Percentiles rank a stretch among this genome's conserved stretches.
Conservation (phyloP, 2,888 invertebrate species). For the Tortricodes alternella region DNA sequence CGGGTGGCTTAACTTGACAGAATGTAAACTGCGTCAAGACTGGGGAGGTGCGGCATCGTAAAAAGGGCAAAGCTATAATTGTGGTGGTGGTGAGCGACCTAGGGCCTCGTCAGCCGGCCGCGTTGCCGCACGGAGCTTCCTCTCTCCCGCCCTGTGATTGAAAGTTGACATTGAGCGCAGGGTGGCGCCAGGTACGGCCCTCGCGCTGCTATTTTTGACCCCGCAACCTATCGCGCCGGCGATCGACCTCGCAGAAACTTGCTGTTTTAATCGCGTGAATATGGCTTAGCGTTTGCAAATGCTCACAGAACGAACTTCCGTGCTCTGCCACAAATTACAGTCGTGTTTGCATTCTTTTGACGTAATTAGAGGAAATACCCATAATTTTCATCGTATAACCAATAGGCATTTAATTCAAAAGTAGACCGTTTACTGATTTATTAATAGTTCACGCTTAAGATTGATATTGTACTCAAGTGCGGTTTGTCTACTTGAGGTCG, state of each 20-base stretch:
- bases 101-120: slow-evolving; percentile 46
- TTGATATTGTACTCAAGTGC: too few relatives aligned
- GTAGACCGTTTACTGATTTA: too few relatives aligned
- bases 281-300: slow-evolving; percentile 70
- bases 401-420: too few relatives aligned
- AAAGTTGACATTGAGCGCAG: slow-evolving; percentile 79
- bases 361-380: slow-evolving; percentile 50
- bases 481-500: too few relatives aligned
- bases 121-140: slow-evolving; percentile 70
- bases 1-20: slow-evolving; percentile 64
- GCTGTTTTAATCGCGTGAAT: slow-evolving; percentile 76
- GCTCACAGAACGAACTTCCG: slow-evolving; percentile 58
- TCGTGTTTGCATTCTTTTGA: slow-evolving; percentile 49
- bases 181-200: slow-evolving; percentile 80
- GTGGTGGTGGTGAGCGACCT: slow-evolving; percentile 53
- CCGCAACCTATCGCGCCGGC: slow-evolving; percentile 76
- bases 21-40: slow-evolving; percentile 57
- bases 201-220: slow-evolving; percentile 74
- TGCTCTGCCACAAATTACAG: slow-evolving; percentile 59
- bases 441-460: too few relatives aligned
- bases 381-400: slow-evolving; percentile 30
- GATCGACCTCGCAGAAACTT: slow-evolving; percentile 77
- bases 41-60: slow-evolving; percentile 57
- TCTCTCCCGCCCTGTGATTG: slow-evolving; percentile 73
- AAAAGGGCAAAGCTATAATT: slow-evolving; percentile 68